A percentile compares a stretch with the other conserved stretches of the same genome.
These are phyloP conservation scores for Doryteuthis pealeii DNA, from an alignment of 1,140 invertebrate genomes.

Conservation along the genomic window DNA sequence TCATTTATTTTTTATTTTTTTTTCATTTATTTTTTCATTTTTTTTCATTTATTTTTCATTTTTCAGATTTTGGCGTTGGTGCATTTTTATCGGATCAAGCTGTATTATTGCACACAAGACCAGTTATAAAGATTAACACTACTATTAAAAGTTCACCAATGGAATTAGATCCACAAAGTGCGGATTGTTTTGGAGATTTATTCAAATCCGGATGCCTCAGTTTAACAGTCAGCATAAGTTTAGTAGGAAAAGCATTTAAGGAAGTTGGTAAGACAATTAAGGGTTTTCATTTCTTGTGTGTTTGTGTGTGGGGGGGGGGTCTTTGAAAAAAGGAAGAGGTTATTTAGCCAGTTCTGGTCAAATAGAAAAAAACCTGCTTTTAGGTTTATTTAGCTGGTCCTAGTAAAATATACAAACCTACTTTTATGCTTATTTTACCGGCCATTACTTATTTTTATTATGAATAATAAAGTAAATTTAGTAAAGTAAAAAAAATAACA, in stretches of 20 bases:
- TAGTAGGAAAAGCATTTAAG: slow-evolving; percentile 20
- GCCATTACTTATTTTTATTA: background rate
- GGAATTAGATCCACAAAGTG: slow-evolving; percentile 16
- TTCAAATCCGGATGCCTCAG: slow-evolving; percentile 21
- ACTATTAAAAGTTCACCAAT: slow-evolving; percentile 18
- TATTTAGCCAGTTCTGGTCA: background rate
- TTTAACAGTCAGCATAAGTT: slow-evolving; percentile 23
- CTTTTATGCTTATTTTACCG: too few species aligned
- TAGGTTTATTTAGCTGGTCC: background rate
- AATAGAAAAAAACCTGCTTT: background rate
- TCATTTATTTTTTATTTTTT: too few species aligned
- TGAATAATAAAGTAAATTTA: background rate
- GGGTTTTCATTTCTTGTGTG: background rate
- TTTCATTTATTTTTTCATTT: background rate
- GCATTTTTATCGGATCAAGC: slow-evolving; percentile 30
- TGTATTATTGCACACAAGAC: slow-evolving; percentile 26
- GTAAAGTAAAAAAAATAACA: too few species aligned
- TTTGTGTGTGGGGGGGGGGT: background rate
- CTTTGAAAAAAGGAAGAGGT: background rate
- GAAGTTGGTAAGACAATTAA: background rate
- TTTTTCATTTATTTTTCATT: background rate
- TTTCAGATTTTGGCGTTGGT: slow-evolving; percentile 32
- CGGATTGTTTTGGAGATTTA: slow-evolving; percentile 22
- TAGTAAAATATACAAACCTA: background rate
- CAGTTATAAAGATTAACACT: slow-evolving; percentile 27